A percentile compares a stretch with the other conserved stretches of the same genome.
Conservation (phyloP, 2,113 vertebrate genomes). For the Silurus asotus region DNA sequence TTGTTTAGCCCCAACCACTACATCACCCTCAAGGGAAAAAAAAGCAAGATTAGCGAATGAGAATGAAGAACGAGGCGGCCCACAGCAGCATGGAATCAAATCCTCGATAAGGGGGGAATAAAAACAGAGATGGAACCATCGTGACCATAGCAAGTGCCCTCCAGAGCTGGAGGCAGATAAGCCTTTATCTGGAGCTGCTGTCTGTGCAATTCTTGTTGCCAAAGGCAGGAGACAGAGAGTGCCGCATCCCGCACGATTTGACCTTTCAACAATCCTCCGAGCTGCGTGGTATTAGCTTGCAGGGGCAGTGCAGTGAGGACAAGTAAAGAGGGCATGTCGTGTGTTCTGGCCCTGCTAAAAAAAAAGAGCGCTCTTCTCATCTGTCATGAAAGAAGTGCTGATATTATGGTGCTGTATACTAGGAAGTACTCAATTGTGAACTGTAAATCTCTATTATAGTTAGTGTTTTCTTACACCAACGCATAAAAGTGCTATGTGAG, state of each 20-base stretch:
- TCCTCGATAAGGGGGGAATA: constrained; percentile 62
- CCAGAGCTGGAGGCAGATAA: constrained; percentile 66
- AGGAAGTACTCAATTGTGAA: background rate
- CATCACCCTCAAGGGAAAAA: background rate
- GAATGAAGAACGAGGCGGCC: constrained; percentile 15
- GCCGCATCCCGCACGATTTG: constrained; percentile 56
- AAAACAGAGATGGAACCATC: constrained; percentile 49
- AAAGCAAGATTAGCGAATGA: constrained; percentile 26
- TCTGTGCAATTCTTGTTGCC: constrained; percentile 60
- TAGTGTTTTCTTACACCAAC: background rate
- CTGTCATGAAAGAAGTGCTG: background rate
- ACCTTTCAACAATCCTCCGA: constrained; percentile 71
- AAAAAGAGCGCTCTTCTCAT: background rate
- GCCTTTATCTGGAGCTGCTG: constrained; percentile 63
- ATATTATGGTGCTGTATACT: background rate
- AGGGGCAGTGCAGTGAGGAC: constrained; percentile 52
- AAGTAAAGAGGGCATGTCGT: background rate
- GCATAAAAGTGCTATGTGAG: background rate
- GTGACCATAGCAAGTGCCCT: constrained; percentile 60
- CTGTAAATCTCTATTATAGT: background rate
- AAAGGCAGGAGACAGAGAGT: constrained; percentile 34
- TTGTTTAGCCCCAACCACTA: constrained; percentile 17
- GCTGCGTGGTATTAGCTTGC: constrained; percentile 63
- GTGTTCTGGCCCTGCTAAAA: constrained; percentile 3
- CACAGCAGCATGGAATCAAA: constrained; percentile 49